Evolutionary conservation across 2,888 invertebrate genomes (phyloP), one percentile per base, ranked within the genome.

Genomic region (Eubasilissa splendida): DNA sequence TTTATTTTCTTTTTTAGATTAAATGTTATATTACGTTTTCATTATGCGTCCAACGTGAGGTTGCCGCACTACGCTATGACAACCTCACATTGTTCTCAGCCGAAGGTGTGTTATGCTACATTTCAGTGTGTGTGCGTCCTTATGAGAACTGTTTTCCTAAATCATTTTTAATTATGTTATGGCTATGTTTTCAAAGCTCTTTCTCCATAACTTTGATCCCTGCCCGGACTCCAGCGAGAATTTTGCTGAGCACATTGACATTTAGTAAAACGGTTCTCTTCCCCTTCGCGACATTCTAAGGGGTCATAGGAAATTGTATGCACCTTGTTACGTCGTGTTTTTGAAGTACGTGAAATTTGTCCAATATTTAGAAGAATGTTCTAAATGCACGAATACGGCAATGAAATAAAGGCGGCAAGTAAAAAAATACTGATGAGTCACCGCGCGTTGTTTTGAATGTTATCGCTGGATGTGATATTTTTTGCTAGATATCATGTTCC

Each of bases 111-210:
- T 63, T 4, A 63, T 33, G 11, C 31, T 22, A 11, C 33, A 9
- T 8, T 63, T 31, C 11, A 63, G 31, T 11, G 9, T 9, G 59
- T 71, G 10, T 14, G 14, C 8, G 11, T 71, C 59, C 42, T 53
- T n/a, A 12, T 56, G 10, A 50, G 59, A 56, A 7, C 54, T n/a
- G 54, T 58, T 33, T 54, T 60, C 5, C 33, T 76, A 68, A 80
- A 76, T 76, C 73, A 66, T 78, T 65, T 78, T 81, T 78, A 76
- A 78, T 81, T 81, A 59, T 78, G 54, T 75, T 80, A 65, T 75
- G 74, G 59, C 54, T 81, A 58, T 56, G n/a, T 73, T 73, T 53
- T 56, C 56, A 65, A 65, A 31, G 65, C 11, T 65, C 11, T 65
- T 65, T 12, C 58, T 58, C 14, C 58, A 58, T 42, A 42, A 42